These are phyloP conservation scores for Amblyjoppa proteus DNA, from an alignment of 2,888 invertebrate genomes.

Conservation along the genomic window DNA sequence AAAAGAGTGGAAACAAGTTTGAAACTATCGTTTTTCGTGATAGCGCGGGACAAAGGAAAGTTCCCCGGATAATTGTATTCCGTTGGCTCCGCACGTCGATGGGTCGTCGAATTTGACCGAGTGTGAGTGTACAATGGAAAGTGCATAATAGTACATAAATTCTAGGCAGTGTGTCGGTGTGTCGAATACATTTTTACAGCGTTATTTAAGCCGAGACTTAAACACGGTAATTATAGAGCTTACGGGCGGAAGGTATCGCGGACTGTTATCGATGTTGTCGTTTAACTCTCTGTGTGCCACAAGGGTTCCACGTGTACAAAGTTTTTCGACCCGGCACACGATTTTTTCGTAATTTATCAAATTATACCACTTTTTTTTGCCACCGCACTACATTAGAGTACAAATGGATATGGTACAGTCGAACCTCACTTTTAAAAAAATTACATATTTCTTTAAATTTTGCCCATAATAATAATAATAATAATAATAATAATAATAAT, in stretches of 20 bases:
- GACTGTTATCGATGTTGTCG: constrained; percentile 3
- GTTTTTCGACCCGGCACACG: neutral
- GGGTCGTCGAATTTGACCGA: neutral
- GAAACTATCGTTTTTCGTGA: neutral
- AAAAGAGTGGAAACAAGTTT: neutral
- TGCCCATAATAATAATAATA: neutral
- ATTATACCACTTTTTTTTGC: neutral
- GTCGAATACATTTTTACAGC: constrained; percentile 2
- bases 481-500: neutral
- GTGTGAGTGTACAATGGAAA: neutral
- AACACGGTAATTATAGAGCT: constrained; percentile 2
- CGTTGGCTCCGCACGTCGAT: neutral
- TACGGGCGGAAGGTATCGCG: neutral
- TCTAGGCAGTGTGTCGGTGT: neutral
- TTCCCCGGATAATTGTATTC: neutral
- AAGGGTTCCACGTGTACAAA: neutral
- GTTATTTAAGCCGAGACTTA: constrained; percentile 3
- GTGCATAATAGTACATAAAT: neutral
- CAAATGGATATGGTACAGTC: neutral
- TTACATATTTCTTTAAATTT: neutral
- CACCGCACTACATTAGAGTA: neutral
- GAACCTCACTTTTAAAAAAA: neutral
- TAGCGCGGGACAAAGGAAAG: neutral
- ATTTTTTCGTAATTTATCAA: neutral
- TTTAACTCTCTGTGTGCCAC: neutral